Percentiles rank a stretch among this genome's conserved stretches.
Evolutionary conservation across 2,888 invertebrate species (phyloP).

Genomic region (Lasius fuliginosus): DNA sequence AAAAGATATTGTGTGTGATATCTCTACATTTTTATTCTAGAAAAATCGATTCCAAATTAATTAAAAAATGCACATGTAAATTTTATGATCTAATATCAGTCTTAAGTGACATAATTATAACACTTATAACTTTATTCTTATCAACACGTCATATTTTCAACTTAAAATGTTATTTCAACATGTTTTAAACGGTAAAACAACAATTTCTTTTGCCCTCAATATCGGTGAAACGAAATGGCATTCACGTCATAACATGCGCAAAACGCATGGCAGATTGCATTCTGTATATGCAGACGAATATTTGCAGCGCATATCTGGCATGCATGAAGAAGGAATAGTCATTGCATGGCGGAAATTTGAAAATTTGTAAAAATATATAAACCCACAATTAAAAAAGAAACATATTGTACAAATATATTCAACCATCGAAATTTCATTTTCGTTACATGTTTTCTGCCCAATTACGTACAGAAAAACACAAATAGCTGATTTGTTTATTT

Average conservation of each 20-base stretch:
- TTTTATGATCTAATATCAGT: not conserved
- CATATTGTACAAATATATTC: not conserved
- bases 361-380: constrained; percentile 26
- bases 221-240: constrained; percentile 30
- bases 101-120: not conserved
- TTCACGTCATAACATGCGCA: constrained; percentile 36
- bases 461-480: not conserved
- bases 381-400: constrained; percentile 6
- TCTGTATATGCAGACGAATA: constrained; percentile 40
- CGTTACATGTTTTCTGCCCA: not conserved
- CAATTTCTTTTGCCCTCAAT: constrained; percentile 33
- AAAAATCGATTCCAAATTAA: not conserved
- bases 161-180: constrained; percentile 19
- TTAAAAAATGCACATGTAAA: not conserved
- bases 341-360: constrained; percentile 17
- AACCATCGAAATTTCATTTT: not conserved
- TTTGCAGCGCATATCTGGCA: constrained; percentile 39
- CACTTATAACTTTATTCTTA: constrained; percentile 2
- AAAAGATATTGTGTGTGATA: not conserved
- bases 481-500: not conserved
- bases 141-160: not conserved
- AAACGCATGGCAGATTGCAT: constrained; percentile 44
- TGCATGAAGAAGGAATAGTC: constrained; percentile 39
- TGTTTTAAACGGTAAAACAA: constrained; percentile 24
- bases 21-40: not conserved